phyloP scores from a whole-genome alignment of 2,113 vertebrate genomes.

The Carettochelys insculpta region DNA sequence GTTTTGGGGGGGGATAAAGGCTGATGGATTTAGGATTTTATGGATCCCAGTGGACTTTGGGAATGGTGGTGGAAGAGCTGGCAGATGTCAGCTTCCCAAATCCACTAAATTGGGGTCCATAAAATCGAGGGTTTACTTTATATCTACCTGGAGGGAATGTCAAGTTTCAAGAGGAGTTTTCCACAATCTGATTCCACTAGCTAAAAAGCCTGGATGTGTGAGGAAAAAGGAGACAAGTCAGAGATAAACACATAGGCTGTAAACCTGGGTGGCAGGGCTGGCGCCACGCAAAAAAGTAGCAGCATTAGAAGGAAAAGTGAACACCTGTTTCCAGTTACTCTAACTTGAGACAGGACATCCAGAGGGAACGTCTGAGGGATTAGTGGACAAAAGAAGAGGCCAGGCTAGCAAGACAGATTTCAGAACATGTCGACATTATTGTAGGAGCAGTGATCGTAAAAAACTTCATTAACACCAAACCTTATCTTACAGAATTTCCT shows the following conservation, averaged over 20 bases:
- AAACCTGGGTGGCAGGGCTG: background rate
- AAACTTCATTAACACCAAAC: constrained; percentile 3
- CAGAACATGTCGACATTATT: accelerated
- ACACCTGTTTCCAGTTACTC: background rate
- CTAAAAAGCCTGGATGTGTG: background rate
- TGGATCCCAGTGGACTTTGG: too few species aligned
- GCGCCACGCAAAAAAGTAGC: background rate
- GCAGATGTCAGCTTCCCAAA: too few species aligned
- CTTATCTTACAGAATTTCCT: constrained; percentile 80
- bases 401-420: background rate
- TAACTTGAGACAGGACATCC: background rate
- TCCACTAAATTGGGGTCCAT: too few species aligned
- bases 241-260: too few species aligned
- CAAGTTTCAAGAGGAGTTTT: background rate
- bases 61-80: too few species aligned
- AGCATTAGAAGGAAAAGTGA: background rate
- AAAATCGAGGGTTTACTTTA: too few species aligned
- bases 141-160: background rate
- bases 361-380: background rate
- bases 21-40: too few species aligned
- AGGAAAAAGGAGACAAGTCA: accelerated
- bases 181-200: background rate
- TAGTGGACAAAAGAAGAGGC: background rate
- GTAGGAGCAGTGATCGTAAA: background rate
- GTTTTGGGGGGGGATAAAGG: too few species aligned